Evolutionary conservation across 23 tunicate species (phyloP).

Genomic region (Trididemnum nubilum): DNA sequence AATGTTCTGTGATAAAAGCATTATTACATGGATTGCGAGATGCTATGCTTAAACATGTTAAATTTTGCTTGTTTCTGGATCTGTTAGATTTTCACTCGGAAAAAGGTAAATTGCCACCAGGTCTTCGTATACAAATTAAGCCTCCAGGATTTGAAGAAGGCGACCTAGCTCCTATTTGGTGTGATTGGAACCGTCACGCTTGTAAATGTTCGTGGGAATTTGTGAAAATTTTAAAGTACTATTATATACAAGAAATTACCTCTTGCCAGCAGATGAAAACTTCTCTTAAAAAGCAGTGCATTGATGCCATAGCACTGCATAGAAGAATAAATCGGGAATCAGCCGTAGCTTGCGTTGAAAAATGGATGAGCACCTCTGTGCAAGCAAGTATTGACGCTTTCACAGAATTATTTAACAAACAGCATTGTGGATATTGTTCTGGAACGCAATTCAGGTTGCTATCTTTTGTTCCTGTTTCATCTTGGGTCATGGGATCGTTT

Average conservation of each 20-base stretch:
- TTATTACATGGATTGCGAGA: conserved; percentile 36
- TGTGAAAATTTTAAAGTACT: conserved; percentile 19
- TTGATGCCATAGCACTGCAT: conserved; percentile 6
- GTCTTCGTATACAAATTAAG: conserved; percentile 35
- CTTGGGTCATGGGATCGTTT: too few relatives aligned
- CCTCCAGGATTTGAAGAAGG: conserved; percentile 39
- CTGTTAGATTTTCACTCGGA: conserved; percentile 36
- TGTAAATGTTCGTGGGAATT: conserved; percentile 17
- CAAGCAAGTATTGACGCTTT: neutral
- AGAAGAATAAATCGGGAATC: neutral
- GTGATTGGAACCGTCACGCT: conserved; percentile 49
- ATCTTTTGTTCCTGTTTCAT: too few relatives aligned
- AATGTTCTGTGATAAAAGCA: conserved; percentile 3
- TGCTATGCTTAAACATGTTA: conserved; percentile 27
- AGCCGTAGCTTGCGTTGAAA: conserved; percentile 11
- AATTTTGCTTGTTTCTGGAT: conserved; percentile 36
- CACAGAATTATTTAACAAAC: neutral
- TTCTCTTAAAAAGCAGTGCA: conserved; percentile 26
- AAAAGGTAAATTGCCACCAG: conserved; percentile 50
- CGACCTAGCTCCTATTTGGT: neutral
- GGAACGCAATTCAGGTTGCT: too few relatives aligned
- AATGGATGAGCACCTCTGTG: conserved; percentile 3
- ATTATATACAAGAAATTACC: conserved; percentile 25
- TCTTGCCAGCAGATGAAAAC: neutral
- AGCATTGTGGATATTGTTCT: neutral